phyloP scores from a whole-genome alignment of 2,113 vertebrate species.

The Hydrochoerus hydrochaeris region DNA sequence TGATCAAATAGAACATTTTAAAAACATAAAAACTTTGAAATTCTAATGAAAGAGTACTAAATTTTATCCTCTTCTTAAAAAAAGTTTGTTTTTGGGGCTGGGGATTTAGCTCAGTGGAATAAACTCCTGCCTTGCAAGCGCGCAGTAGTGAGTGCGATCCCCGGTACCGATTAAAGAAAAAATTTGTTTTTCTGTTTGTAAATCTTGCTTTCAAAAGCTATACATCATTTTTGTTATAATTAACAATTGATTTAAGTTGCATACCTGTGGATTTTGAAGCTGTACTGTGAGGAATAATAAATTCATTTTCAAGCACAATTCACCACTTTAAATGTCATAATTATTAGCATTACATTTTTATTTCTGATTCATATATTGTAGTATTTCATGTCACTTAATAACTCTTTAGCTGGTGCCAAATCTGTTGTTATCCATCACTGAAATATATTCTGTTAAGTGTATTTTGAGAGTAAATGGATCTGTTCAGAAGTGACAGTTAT shows the following conservation, averaged over 20 bases:
- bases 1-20: neutral
- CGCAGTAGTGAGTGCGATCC: no score
- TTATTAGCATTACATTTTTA: neutral
- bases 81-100: neutral
- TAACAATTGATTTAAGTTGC: neutral
- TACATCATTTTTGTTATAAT: neutral
- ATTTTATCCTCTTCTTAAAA: neutral
- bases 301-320: neutral
- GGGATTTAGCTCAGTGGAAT: no score
- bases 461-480: neutral
- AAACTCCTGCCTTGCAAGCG: no score
- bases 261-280: neutral
- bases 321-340: neutral
- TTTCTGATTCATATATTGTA: neutral
- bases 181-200: neutral
- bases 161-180: no score
- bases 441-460: constrained; percentile 1
- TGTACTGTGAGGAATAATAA: neutral
- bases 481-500: neutral
- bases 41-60: neutral
- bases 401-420: neutral
- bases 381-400: neutral
- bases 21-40: neutral
- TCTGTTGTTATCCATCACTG: neutral
- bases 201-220: neutral